These are phyloP conservation scores for Pogonomyrmex californicus DNA, from an alignment of 1,140 invertebrate species.

Conservation along the genomic window DNA sequence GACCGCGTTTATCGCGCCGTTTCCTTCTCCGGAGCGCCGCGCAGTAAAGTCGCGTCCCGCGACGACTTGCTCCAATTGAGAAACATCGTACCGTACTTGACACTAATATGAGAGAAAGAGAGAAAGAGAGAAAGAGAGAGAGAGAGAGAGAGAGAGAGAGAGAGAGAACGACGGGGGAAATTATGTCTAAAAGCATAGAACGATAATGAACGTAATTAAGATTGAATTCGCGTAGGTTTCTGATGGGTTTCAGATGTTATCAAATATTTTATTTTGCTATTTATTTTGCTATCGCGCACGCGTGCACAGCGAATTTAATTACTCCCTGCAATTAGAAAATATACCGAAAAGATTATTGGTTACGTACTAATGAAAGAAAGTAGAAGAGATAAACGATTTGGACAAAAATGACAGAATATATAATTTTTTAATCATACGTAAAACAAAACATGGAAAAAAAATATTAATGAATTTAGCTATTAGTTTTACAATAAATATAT, in stretches of 20 bases:
- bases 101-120: not conserved
- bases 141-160: not conserved
- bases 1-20: conserved; percentile 26
- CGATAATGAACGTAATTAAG: conserved; percentile 3
- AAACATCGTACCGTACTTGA: not conserved
- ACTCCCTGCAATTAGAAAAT: not conserved
- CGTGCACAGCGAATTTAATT: conserved; percentile 1
- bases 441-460: not conserved
- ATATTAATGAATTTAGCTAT: not conserved
- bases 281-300: not conserved
- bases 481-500: not conserved
- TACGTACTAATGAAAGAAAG: conserved; percentile 23
- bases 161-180: not conserved
- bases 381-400: not conserved
- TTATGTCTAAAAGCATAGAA: not conserved
- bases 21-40: conserved; percentile 2
- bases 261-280: not conserved
- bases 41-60: conserved; percentile 29
- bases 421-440: not conserved
- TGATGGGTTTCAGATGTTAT: not conserved
- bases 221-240: not conserved
- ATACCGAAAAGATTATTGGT: not conserved
- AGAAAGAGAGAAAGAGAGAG: not conserved
- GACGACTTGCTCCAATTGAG: not conserved
- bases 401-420: not conserved